Base-by-base conservation (phyloP, 2,797 vertebrate genomes). In the Chaenodraco wilsoni region DNA sequence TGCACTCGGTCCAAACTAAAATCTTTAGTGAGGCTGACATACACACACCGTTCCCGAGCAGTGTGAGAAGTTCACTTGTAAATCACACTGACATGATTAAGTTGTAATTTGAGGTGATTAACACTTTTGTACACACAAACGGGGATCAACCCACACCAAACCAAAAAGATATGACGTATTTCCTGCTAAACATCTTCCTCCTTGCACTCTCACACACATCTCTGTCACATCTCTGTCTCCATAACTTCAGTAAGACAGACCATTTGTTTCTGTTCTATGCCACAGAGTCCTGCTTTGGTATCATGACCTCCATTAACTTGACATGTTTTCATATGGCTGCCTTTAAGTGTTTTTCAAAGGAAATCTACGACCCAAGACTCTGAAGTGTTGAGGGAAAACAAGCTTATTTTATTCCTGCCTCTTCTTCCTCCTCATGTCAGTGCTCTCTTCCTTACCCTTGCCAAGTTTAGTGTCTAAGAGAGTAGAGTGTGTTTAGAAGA, bases 11-110 rank as follows among this genome's bases (percentile, higher is more conserved):
- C 75, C 69, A 77, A 68, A 61, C 71, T 64, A 68, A 86, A 86
- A 61, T 9, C 73, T 86, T 85, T 83, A 81, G 78, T 78, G 56
- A 58, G 54, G 49, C 52, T 45, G 69, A 72, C 71, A 77, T 64
- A 44, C 37, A 65, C 10, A 60, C 50, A 37, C 8, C 45, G 40
- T 59, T 54, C 40, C 65, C 14, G 59, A 5, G n/a, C 23, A 50
- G 31, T 59, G 8, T 48, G 51, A 75, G 16, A 14, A 14, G 54
- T 61, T 60, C 57, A 3, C 63, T 55, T 31, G 0, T 17, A 66
- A 74, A 27, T 49, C 52, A 71, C 40, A 52, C 17, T 44, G 0
- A 55, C 37, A 49, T 10, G 1, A 62, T 21, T 16, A 27, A 19
- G 55, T 12, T 31, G 23, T 5, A 19, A 49, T 56, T 16, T 9